These are phyloP conservation scores for Enteromius trimaculatus DNA, from an alignment of 2,797 vertebrate genomes.

Conservation along the genomic window DNA sequence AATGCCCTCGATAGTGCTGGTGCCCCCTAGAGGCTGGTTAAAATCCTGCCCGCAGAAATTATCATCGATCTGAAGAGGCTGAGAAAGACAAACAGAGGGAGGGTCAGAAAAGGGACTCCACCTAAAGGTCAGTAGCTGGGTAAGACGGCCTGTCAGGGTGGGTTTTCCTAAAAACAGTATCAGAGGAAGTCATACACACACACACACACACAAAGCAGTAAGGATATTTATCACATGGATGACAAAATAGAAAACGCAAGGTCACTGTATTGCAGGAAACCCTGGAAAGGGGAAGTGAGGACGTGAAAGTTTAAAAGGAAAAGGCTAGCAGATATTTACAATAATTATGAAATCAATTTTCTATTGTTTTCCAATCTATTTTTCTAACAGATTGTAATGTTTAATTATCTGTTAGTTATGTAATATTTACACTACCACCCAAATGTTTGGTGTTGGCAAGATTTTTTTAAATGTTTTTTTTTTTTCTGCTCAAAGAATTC, in stretches of 20 bases:
- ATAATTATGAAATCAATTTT: neutral
- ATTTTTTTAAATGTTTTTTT: neutral
- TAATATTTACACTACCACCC: neutral
- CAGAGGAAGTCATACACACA: neutral
- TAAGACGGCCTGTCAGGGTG: neutral
- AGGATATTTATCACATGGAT: neutral
- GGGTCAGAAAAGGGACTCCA: slow-evolving; percentile 14
- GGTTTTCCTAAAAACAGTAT: slow-evolving; percentile 8
- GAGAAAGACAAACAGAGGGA: neutral
- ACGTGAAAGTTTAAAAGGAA: neutral
- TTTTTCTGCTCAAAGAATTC: neutral
- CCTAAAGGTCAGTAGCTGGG: slow-evolving; percentile 20
- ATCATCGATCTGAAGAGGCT: slow-evolving; percentile 97
- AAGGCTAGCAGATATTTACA: neutral
- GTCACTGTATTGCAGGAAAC: slow-evolving; percentile 34
- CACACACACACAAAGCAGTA: too few relatives aligned
- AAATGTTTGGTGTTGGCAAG: neutral
- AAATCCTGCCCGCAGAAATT: slow-evolving; percentile 99
- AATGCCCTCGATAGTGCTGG: slow-evolving; percentile 92
- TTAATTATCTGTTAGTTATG: neutral
- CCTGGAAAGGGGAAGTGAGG: slow-evolving; percentile 2
- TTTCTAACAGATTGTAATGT: neutral
- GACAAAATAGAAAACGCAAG: slow-evolving; percentile 4
- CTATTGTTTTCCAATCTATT: neutral
- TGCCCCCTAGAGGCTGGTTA: slow-evolving; percentile 95